These are phyloP conservation scores for Salticus scenicus DNA, from an alignment of 2,888 invertebrate genomes.

Conservation along the genomic window DNA sequence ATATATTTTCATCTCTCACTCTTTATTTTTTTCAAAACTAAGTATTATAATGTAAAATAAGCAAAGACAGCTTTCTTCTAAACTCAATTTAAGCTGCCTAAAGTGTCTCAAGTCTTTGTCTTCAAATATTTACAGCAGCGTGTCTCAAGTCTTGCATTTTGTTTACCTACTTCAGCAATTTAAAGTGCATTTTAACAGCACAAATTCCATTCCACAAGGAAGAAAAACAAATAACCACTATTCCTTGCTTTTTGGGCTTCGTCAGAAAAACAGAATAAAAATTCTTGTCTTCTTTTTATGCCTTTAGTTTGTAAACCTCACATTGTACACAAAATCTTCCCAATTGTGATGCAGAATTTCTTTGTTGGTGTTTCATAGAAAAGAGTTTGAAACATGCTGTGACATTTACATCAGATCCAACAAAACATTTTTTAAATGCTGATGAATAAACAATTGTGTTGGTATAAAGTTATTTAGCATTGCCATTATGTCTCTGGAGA, in stretches of 20 bases:
- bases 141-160: conserved; percentile 1
- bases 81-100: neutral
- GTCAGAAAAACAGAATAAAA: neutral
- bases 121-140: conserved; percentile 4
- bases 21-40: neutral
- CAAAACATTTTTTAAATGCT: too few relatives aligned
- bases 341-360: neutral
- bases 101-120: neutral
- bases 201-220: neutral
- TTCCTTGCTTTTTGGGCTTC: neutral
- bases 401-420: too few relatives aligned
- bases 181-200: conserved; percentile 19
- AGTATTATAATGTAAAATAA: neutral
- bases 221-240: neutral
- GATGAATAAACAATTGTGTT: too few relatives aligned
- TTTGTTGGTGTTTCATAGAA: neutral
- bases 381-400: neutral
- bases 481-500: too few relatives aligned
- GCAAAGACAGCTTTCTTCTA: neutral
- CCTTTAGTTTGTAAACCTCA: neutral
- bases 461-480: too few relatives aligned
- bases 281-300: neutral
- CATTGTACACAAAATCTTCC: neutral
- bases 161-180: conserved; percentile 12
- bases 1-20: too few relatives aligned